Percentiles rank a stretch among this genome's conserved stretches.
phyloP scores from a whole-genome alignment of 37 sponge, comb jelly and placozoan genomes.

The Eunapius fragilis region DNA sequence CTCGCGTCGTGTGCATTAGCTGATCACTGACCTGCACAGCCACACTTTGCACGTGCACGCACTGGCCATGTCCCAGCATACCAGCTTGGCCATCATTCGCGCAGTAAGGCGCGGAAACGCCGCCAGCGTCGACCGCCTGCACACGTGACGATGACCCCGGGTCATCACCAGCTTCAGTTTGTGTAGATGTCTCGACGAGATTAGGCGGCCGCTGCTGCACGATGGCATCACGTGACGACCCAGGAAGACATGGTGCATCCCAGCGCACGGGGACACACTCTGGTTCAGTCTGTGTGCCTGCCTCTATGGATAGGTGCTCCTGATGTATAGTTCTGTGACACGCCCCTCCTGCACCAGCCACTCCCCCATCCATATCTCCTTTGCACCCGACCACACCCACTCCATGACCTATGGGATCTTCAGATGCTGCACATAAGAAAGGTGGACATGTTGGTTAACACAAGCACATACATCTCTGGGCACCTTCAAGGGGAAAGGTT shows the following conservation, averaged over 20 bases:
- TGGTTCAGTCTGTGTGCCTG: not conserved
- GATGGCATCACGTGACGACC: not conserved
- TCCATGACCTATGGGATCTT: not conserved
- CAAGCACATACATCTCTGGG: not conserved
- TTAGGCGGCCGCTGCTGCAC: not conserved
- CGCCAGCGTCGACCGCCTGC: not conserved
- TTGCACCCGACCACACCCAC: not conserved
- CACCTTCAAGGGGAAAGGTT: conserved; percentile 3
- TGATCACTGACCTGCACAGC: not conserved
- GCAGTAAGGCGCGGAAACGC: not conserved
- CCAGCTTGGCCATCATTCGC: not conserved
- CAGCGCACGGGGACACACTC: too few relatives aligned
- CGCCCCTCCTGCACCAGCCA: too few relatives aligned
- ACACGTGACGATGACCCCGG: not conserved
- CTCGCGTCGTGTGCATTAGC: not conserved
- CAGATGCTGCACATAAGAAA: not conserved
- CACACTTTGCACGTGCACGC: not conserved
- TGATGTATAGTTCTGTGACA: too few relatives aligned
- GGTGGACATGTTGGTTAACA: too few relatives aligned
- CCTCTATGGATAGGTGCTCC: not conserved
- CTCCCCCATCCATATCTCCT: not conserved
- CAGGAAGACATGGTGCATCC: too few relatives aligned
- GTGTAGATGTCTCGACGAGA: not conserved
- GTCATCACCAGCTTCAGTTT: not conserved
- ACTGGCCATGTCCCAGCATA: not conserved